Evolutionary conservation across 2,113 vertebrate genomes (phyloP), one percentile per base, ranked within the genome.

Genomic region (Sisor rabdophorus): DNA sequence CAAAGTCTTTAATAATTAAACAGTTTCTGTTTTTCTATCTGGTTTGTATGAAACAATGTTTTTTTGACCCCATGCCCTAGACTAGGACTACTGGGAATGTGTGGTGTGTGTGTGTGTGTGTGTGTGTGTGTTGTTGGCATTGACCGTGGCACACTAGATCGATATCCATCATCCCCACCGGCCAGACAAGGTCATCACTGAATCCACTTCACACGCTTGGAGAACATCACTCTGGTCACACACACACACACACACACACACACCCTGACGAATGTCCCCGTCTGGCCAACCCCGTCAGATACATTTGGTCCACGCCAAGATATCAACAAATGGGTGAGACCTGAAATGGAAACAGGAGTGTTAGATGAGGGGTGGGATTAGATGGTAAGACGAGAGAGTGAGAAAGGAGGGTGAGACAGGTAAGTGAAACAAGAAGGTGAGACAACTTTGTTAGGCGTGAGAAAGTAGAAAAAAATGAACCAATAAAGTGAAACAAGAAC

Each of bases 141-240:
- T 55, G 26, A 44, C 68, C 70, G 47, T 67, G 74, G 77, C 60
- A 54, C 24, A 44, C 7, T 2, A 73, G 83, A 81, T 86, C 81
- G 75, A 79, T 82, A 80, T 24, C 80, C 75, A 79, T 84, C 74
- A 71, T 47, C 71, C 26, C 63, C 36, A 24, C 26, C 24, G 54
- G 71, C 81, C 63, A 74, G 65, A 61, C 64, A 32, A 64, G 74
- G 63, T 77, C 72, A 55, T 76, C 69, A 73, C 40, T 16, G 17
- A 61, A 79, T 79, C 75, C 77, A 73, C 70, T 63, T 54, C 73
- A 63, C 61, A 22, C 9, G 30, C 44, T 53, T 24, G 63, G 54
- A 76, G 54, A 54, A 22, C 50, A 75, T 63, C 47, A 78, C 28
- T 65, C 67, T 26, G 44, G 44, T 56, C 48, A 70, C 44, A 68